Base-by-base conservation (phyloP, 2,797 vertebrate genomes). In the Gadopsis bispinosus region DNA sequence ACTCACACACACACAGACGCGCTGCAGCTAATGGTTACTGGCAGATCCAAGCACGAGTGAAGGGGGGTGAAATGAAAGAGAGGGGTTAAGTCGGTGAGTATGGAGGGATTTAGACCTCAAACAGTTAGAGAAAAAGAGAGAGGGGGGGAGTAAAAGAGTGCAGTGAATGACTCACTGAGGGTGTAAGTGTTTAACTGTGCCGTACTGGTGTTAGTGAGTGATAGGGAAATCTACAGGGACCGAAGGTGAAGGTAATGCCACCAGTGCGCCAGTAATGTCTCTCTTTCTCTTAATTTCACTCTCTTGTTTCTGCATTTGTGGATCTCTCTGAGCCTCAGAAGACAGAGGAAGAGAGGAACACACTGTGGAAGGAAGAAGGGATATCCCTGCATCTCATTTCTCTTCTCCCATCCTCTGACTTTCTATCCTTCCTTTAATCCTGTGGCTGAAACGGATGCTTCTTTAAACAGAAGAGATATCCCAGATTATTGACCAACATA, bases 61-160 rank as follows among this genome's bases (percentile, higher is more conserved):
- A 86, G 82, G 81, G 37, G 91, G 89, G 91, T 81, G 63, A 88
- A 92, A 95, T 94, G 93, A 94, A 95, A 95, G 95, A 88, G 90
- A 91, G 89, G 84, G 94, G 93, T 94, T 95, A 95, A 95, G 93
- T 93, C 93, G 73, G 80, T 92, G 93, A 94, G 94, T 94, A 94
- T 92, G 92, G 88, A 90, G 90, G 95, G 95, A 95, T 95, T 95
- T 93, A 90, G 89, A 92, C 91, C 92, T 94, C 91, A 90, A 92
- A 92, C 90, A 92, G 91, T 85, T 70, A 43, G 83, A 75, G 80
- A 78, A 78, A 61, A 41, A 73, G 74, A 75, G 72, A 67, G 39
- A 69, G 72, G 7, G 0, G 71, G 64, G 66, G 47, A 8, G 75
- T 19, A 43, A 73, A 61, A 53, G 61, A 69, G 73, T 58, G 86